These are phyloP conservation scores for Drosophila tropicalis DNA, from an alignment of 1,140 invertebrate genomes.

Conservation along the genomic window DNA sequence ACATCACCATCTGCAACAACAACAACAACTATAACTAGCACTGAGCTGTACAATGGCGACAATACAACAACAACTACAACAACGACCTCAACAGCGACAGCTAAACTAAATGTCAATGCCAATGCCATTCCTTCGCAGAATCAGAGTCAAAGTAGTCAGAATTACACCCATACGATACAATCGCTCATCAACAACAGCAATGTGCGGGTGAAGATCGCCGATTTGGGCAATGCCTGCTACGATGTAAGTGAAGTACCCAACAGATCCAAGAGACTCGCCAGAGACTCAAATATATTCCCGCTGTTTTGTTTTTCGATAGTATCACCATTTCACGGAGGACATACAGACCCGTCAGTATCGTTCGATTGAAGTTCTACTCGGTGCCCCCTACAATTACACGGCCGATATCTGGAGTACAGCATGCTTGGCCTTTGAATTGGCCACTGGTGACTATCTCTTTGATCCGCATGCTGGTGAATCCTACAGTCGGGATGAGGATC, in stretches of 20 bases:
- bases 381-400: conserved; percentile 96
- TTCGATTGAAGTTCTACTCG: conserved; percentile 95
- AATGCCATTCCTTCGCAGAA: conserved; percentile 81
- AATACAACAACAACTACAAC: conserved; percentile 38
- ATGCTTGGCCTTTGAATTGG: conserved; percentile 99
- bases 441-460: conserved; percentile 99
- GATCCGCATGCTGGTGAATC: conserved; percentile 96
- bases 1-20: conserved; percentile 44
- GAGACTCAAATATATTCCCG: no score
- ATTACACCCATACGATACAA: conserved; percentile 86
- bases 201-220: conserved; percentile 97
- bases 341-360: conserved; percentile 99
- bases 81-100: conserved; percentile 50
- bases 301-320: conserved; percentile 46
- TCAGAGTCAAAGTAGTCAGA: conserved; percentile 69
- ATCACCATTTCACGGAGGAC: conserved; percentile 86
- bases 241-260: conserved; percentile 83
- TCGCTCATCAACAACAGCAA: conserved; percentile 94
- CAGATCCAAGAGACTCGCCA: no score
- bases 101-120: conserved; percentile 79
- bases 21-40: conserved; percentile 42
- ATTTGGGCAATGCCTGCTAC: conserved; percentile 99
- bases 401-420: conserved; percentile 99
- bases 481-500: conserved; percentile 97
- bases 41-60: conserved; percentile 28